Percentiles rank a stretch among this genome's conserved stretches.
phyloP scores from a whole-genome alignment of 2,797 vertebrate species.

The Chaenodraco wilsoni region DNA sequence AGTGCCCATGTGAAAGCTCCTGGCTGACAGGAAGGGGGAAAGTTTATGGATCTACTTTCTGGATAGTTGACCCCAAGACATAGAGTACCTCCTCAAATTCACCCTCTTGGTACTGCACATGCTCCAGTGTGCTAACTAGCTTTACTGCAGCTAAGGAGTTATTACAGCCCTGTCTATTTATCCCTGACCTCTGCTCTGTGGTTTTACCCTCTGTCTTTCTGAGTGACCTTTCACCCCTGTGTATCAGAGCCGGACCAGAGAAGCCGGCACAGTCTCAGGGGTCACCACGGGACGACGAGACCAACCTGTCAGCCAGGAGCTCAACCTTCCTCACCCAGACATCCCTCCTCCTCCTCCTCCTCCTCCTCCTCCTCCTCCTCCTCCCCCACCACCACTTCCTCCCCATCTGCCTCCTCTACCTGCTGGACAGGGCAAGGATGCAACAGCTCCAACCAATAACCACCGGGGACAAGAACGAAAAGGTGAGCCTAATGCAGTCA shows the following conservation, averaged over 20 bases:
- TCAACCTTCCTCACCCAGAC: conserved; percentile 70
- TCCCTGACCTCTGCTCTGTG: conserved; percentile 7
- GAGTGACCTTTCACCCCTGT: conserved; percentile 26
- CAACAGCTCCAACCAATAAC: conserved; percentile 35
- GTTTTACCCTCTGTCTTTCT: conserved; percentile 13
- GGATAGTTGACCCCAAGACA: not conserved
- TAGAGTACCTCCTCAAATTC: not conserved
- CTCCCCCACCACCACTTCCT: conserved; percentile 74
- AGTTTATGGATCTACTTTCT: not conserved
- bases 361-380: conserved; percentile 30
- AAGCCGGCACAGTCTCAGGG: conserved; percentile 74
- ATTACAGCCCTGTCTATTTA: not conserved
- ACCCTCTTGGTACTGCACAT: not conserved
- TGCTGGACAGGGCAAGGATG: conserved; percentile 53
- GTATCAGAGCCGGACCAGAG: conserved; percentile 83
- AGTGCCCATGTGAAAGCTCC: conserved; percentile 8
- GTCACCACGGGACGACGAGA: conserved; percentile 63
- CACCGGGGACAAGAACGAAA: conserved; percentile 57
- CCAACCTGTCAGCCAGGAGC: conserved; percentile 43
- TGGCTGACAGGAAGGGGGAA: not conserved
- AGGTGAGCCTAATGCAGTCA: conserved; percentile 55
- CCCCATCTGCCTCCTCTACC: conserved; percentile 60
- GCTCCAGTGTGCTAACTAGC: conserved; percentile 3
- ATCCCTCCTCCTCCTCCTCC: conserved; percentile 38
- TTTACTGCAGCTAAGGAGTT: not conserved